phyloP scores from a whole-genome alignment of 2,113 vertebrate species.

The Alosa alosa region DNA sequence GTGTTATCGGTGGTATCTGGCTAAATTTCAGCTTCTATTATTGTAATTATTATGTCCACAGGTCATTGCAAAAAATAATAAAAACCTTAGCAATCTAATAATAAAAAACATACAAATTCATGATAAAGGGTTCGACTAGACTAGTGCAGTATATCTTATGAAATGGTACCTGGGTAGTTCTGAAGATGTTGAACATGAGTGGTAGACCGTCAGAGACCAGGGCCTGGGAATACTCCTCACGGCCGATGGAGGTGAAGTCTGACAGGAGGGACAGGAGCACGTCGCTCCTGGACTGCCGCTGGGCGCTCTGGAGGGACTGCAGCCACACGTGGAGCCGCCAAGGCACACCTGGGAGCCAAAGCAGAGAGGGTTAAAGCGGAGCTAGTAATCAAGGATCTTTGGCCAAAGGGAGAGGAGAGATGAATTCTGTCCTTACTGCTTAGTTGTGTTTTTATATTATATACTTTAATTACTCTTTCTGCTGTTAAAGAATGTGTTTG shows the following conservation, averaged over 20 bases:
- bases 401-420: background rate
- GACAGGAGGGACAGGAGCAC: conserved; percentile 78
- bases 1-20: no score
- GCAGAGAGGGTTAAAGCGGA: no score
- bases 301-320: conserved; percentile 80
- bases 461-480: no score
- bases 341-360: conserved; percentile 77
- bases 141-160: background rate
- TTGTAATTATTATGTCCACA: no score
- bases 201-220: conserved; percentile 79
- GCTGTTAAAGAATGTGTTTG: no score
- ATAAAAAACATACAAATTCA: background rate
- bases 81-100: background rate
- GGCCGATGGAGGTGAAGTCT: conserved; percentile 83
- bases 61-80: background rate
- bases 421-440: no score
- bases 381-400: no score
- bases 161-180: conserved; percentile 78
- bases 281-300: conserved; percentile 77
- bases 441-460: no score
- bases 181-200: conserved; percentile 85
- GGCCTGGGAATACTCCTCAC: conserved; percentile 83
- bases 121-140: background rate
- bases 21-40: no score
- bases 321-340: conserved; percentile 93